Conservation (phyloP, 2,113 vertebrate genomes). For the Fulmarus glacialis region DNA sequence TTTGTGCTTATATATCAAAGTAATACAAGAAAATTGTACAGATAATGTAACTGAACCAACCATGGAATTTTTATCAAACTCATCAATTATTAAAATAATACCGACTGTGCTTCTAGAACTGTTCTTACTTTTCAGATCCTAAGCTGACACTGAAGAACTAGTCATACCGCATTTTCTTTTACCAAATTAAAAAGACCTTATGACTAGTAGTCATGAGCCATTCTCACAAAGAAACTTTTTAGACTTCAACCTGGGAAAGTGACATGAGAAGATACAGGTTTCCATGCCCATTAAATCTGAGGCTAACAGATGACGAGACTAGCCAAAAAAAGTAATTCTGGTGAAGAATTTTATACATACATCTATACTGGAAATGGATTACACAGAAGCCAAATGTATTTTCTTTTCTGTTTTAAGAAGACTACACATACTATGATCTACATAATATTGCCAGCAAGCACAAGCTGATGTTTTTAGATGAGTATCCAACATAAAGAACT, state of each 20-base stretch:
- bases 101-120: background rate
- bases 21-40: background rate
- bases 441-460: background rate
- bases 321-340: background rate
- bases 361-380: background rate
- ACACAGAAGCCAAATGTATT: background rate
- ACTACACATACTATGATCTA: background rate
- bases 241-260: background rate
- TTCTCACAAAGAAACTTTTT: background rate
- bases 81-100: background rate
- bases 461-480: background rate
- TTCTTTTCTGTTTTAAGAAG: background rate
- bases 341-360: background rate
- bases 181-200: background rate
- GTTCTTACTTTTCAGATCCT: background rate
- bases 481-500: background rate
- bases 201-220: fast-evolving
- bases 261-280: background rate
- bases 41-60: background rate
- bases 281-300: background rate
- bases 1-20: background rate
- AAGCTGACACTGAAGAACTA: background rate
- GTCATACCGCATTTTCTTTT: background rate
- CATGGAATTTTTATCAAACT: background rate
- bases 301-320: background rate